phyloP scores from a whole-genome alignment of 2,888 invertebrate genomes.

The Drosophila lacicola region DNA sequence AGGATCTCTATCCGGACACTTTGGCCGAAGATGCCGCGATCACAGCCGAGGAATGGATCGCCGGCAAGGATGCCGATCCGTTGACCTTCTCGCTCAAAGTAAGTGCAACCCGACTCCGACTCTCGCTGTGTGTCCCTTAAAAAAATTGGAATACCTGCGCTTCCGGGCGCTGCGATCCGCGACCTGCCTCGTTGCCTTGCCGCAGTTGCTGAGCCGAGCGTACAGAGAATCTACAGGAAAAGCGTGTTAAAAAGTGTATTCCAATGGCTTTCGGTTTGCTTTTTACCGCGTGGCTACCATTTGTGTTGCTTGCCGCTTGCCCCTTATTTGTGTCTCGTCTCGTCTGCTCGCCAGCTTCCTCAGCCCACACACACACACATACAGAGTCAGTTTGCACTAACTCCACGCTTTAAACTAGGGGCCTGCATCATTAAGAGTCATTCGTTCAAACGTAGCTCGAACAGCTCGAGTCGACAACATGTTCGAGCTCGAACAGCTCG shows the following conservation, averaged over 20 bases:
- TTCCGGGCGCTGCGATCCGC: constrained; percentile 29
- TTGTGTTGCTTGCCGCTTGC: constrained; percentile 35
- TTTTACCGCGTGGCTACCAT: constrained; percentile 4
- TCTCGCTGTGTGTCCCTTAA: constrained; percentile 13
- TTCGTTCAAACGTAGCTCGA: no score
- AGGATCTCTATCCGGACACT: constrained; percentile 98
- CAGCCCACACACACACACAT: constrained; percentile 7
- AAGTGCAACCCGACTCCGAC: constrained; percentile 83
- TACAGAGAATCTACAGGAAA: constrained; percentile 42
- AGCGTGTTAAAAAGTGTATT: constrained; percentile 48
- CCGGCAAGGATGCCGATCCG: constrained; percentile 95
- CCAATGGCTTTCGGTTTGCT: constrained; percentile 51
- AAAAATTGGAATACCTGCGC: constrained; percentile 77
- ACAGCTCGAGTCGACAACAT: no score
- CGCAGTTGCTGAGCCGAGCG: constrained; percentile 40
- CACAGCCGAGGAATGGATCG: constrained; percentile 96
- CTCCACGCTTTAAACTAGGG: no score
- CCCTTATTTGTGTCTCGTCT: constrained; percentile 62
- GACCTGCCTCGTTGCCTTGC: constrained; percentile 16
- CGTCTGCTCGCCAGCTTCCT: constrained; percentile 45
- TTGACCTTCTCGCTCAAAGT: constrained; percentile 96
- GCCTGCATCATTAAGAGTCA: no score
- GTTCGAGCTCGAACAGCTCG: no score
- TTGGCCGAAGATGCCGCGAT: constrained; percentile 94
- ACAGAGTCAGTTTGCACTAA: constrained; percentile 20